Evolutionary conservation across 2,888 invertebrate genomes (phyloP).

Genomic region (Sinotaia quadrata): DNA sequence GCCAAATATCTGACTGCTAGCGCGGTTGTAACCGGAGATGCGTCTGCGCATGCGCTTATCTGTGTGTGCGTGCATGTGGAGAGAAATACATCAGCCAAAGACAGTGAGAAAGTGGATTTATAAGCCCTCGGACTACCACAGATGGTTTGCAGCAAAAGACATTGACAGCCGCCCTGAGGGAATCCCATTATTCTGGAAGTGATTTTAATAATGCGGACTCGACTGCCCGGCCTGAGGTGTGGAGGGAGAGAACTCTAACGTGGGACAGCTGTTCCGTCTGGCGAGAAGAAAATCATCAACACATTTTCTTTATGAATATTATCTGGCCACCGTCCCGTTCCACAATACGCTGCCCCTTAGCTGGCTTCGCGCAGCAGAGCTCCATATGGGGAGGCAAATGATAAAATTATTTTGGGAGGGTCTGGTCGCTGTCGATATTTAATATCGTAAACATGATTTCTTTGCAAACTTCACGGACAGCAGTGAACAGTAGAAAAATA

Average conservation of each 20-base stretch:
- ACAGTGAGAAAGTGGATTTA: not conserved
- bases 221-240: not conserved
- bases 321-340: not conserved
- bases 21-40: too few relatives aligned
- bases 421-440: too few relatives aligned
- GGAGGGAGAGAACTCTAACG: not conserved
- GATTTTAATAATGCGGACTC: conserved; percentile 11
- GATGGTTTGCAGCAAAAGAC: not conserved
- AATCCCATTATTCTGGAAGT: conserved; percentile 14
- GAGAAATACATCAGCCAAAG: too few relatives aligned
- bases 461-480: too few relatives aligned
- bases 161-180: not conserved
- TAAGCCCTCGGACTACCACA: not conserved
- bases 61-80: not conserved
- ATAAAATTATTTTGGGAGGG: too few relatives aligned
- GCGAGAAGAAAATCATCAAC: not conserved
- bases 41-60: not conserved
- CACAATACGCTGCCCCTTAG: too few relatives aligned
- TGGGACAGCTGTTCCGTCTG: not conserved
- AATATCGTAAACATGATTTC: too few relatives aligned
- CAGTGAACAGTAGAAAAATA: too few relatives aligned
- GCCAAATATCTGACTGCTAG: too few relatives aligned
- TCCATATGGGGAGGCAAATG: too few relatives aligned
- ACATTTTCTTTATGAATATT: not conserved
- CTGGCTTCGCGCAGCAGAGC: too few relatives aligned